Evolutionary conservation across 2,888 invertebrate species (phyloP).

Genomic region (Enoplolaimus lenunculus): DNA sequence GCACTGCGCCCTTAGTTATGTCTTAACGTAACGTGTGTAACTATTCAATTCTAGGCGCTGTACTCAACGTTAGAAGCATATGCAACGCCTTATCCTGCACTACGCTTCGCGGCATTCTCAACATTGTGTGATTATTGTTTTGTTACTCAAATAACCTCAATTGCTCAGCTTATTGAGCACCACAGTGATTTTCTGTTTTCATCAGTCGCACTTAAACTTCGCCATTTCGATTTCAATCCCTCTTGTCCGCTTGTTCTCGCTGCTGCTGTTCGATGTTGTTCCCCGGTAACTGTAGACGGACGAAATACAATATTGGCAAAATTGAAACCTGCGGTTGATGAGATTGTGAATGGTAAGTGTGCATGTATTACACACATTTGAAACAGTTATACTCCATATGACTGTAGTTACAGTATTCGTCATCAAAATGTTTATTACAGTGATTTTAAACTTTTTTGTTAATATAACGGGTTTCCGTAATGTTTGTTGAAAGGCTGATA

Average conservation of each 20-base stretch:
- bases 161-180: not conserved
- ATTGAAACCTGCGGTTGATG: not conserved
- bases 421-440: no score
- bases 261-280: not conserved
- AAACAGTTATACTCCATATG: no score
- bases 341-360: not conserved
- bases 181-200: not conserved
- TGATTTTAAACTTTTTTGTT: no score
- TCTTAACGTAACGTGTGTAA: no score
- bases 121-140: not conserved
- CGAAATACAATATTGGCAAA: not conserved
- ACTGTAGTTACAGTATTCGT: no score
- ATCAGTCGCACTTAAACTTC: not conserved
- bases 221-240: not conserved
- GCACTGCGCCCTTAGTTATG: no score
- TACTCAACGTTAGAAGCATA: not conserved
- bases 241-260: not conserved
- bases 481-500: no score
- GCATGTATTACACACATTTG: no score
- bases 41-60: not conserved
- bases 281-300: no score
- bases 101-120: not conserved
- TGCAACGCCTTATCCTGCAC: not conserved
- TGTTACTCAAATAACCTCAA: not conserved
- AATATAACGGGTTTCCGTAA: no score